Percentiles rank a stretch among this genome's conserved stretches.
These are phyloP conservation scores for Arrhopalites spinosus DNA, from an alignment of 2,888 invertebrate genomes.

Conservation along the genomic window DNA sequence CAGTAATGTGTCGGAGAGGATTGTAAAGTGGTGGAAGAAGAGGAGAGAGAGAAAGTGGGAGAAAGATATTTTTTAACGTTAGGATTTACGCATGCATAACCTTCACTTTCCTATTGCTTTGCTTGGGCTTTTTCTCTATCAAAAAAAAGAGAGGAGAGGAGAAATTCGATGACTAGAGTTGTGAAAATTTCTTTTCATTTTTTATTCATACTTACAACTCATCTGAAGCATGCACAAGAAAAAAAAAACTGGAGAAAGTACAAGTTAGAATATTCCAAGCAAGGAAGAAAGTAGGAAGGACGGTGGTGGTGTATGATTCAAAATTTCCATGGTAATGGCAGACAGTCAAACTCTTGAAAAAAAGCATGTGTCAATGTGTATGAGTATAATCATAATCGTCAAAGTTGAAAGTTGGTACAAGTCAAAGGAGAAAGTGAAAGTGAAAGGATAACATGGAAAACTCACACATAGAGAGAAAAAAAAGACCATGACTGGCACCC, in stretches of 20 bases:
- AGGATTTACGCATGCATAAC: constrained; percentile 13
- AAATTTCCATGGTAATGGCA: background rate
- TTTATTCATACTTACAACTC: too few species aligned
- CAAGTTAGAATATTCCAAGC: background rate
- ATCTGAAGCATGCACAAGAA: too few species aligned
- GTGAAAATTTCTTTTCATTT: too few species aligned
- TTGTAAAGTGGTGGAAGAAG: too few species aligned
- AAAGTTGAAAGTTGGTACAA: background rate
- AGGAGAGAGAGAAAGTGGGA: background rate
- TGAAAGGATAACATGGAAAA: background rate
- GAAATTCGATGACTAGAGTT: background rate
- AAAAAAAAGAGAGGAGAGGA: background rate
- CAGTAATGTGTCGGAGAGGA: constrained; percentile 6
- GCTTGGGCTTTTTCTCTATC: too few species aligned
- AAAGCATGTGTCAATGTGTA: too few species aligned
- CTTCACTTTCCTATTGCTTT: background rate
- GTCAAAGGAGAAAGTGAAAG: background rate
- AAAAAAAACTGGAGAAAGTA: background rate
- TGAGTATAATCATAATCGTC: background rate
- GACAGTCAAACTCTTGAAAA: too few species aligned
- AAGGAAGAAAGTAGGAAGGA: background rate
- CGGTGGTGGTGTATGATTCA: background rate
- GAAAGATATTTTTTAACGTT: background rate
- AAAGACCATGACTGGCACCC: background rate
- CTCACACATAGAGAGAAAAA: background rate